A percentile compares a stretch with the other conserved stretches of the same genome.
Evolutionary conservation across 2,888 invertebrate genomes (phyloP).

Genomic region (Pseudococcus jackbeardsleyi): DNA sequence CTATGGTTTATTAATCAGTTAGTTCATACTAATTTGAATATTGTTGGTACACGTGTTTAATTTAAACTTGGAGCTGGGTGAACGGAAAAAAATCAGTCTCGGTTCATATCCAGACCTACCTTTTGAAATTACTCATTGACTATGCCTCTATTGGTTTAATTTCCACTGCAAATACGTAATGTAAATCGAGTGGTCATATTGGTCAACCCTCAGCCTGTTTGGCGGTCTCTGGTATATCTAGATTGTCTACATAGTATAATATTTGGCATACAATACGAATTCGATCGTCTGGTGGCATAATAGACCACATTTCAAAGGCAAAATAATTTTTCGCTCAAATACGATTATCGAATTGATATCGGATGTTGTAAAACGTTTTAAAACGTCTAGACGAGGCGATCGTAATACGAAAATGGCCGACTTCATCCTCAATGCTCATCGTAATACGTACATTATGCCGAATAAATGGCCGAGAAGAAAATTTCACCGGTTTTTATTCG

Average conservation of each 20-base stretch:
- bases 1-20: background rate
- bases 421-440: background rate
- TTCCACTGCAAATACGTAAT: background rate
- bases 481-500: background rate
- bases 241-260: background rate
- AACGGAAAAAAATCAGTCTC: background rate
- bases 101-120: background rate
- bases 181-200: background rate
- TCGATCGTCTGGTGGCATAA: background rate
- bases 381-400: background rate
- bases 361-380: constrained; percentile 8
- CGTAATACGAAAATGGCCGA: constrained; percentile 14
- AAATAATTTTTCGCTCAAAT: background rate
- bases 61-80: background rate
- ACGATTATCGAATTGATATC: background rate
- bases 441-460: background rate
- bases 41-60: background rate
- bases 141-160: background rate
- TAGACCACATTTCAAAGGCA: background rate
- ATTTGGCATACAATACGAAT: constrained; percentile 3
- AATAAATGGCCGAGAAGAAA: background rate
- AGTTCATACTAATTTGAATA: background rate
- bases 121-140: constrained; percentile 23
- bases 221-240: background rate
- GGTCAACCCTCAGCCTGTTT: background rate